These are phyloP conservation scores for Yponomeuta evonymella DNA, from an alignment of 2,888 invertebrate species.

Conservation along the genomic window DNA sequence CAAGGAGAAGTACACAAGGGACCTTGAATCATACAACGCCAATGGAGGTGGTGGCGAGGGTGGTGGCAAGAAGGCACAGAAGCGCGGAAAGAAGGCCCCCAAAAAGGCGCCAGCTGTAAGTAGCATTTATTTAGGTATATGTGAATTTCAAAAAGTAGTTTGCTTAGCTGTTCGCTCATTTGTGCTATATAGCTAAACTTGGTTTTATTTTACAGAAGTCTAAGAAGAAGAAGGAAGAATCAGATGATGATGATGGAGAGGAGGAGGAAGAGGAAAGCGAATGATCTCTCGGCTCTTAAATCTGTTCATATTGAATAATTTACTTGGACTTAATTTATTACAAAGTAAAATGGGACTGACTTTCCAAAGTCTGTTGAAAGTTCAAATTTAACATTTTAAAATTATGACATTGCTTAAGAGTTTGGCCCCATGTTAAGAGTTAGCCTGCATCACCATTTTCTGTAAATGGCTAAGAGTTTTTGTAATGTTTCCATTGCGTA, in stretches of 20 bases:
- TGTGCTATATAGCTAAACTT: constrained; percentile 4
- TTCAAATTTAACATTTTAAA: constrained; percentile 21
- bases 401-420: constrained; percentile 24
- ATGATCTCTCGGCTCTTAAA: constrained; percentile 69
- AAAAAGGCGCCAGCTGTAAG: constrained; percentile 67
- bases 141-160: too few relatives aligned
- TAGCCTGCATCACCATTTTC: not conserved
- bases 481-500: constrained; percentile 19
- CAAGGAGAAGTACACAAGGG: constrained; percentile 92
- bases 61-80: constrained; percentile 71
- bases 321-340: constrained; percentile 76
- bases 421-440: constrained; percentile 16
- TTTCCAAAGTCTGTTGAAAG: constrained; percentile 65
- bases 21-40: constrained; percentile 91
- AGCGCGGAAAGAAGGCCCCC: constrained; percentile 72
- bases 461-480: not conserved
- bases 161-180: too few relatives aligned
- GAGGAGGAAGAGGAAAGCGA: constrained; percentile 80
- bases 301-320: constrained; percentile 75
- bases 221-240: constrained; percentile 79
- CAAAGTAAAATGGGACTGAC: constrained; percentile 71
- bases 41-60: constrained; percentile 81
- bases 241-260: constrained; percentile 79
- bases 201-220: constrained; percentile 46
- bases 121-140: constrained; percentile 20